Evolutionary conservation across 2,888 invertebrate species (phyloP).

Genomic region (Trimorus sp.): DNA sequence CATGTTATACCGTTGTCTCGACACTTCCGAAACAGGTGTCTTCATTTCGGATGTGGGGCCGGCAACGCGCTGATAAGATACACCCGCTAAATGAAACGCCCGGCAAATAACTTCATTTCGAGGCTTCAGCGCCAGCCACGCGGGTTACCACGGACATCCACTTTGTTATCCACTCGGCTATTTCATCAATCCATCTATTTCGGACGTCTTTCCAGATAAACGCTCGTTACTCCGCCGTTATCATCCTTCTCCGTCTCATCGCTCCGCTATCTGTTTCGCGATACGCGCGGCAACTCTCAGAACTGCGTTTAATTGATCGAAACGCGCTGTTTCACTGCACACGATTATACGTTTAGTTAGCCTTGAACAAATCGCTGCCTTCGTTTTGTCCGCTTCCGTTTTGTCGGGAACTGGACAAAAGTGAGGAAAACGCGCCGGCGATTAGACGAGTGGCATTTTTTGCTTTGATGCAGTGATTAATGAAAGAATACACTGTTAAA

Average conservation of each 20-base stretch:
- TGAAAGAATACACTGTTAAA: too few relatives aligned
- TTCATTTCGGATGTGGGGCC: constrained; percentile 51
- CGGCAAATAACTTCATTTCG: constrained; percentile 53
- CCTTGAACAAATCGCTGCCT: too few relatives aligned
- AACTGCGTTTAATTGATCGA: background rate
- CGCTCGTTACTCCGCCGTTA: background rate
- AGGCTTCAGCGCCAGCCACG: constrained; percentile 34
- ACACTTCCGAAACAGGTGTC: constrained; percentile 62
- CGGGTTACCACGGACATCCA: constrained; percentile 13
- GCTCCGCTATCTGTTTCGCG: background rate
- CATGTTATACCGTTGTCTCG: constrained; percentile 56
- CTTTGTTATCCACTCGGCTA: background rate
- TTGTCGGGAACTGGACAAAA: too few relatives aligned
- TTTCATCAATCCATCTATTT: background rate
- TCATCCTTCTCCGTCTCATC: background rate
- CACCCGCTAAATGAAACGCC: constrained; percentile 38
- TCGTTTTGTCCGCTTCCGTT: too few relatives aligned
- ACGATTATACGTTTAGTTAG: too few relatives aligned
- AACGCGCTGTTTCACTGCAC: background rate
- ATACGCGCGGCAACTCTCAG: too few relatives aligned
- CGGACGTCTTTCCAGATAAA: background rate
- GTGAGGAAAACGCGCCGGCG: too few relatives aligned
- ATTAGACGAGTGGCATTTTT: too few relatives aligned
- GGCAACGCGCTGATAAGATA: constrained; percentile 44
- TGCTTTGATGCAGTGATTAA: too few relatives aligned